Evolutionary conservation across 2,888 invertebrate genomes (phyloP), one percentile per base, ranked within the genome.

Genomic region (Stenodera caucasica): DNA sequence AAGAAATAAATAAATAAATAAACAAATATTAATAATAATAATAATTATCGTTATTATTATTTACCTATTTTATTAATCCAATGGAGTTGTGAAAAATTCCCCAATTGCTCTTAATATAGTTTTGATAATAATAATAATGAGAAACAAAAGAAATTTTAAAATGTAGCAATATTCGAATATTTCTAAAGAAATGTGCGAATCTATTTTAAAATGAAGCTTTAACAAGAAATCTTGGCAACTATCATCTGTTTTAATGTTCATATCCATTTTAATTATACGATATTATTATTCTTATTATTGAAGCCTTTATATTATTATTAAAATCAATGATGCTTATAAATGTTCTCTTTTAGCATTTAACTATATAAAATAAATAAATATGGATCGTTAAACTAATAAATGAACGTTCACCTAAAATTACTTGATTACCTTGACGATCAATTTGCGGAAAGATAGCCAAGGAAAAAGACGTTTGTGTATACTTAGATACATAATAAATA

Each of bases 391-490:
- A 18, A 40, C 37, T 40, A 52, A 53, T 55, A 35, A 60, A 56
- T 65, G 65, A 61, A 65, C 65, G 57, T 63, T 65, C 65, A 65
- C 65, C 66, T 63, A 59, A 63, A 61, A 63, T 35, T 59, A 61
- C 54, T 57, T 32, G 66, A 55, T 66, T 53, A 60, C 66, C 66
- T 66, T 66, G 66, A 63, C 61, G 62, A 59, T 61, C 58, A 57
- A 63, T 63, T 63, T 66, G 66, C 66, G 66, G 66, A 66, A 66
- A 66, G 37, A 40, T 40, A 40, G 37, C 37, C 37, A 40, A 18
- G 37, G 37, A 40, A 40, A 40, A 40, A 40, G 18, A 37, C 15
- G 37, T 37, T 29, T 29, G 8, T 8, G 4, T 29, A 29, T 29
- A 29, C 15, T 7, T 37, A 37, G 37, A 37, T 40, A 40, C 4